Evolutionary conservation across 30 jellyfish, hydroid and myxozoan species (phyloP).

Genomic region (Haliclystus octoradiatus): DNA sequence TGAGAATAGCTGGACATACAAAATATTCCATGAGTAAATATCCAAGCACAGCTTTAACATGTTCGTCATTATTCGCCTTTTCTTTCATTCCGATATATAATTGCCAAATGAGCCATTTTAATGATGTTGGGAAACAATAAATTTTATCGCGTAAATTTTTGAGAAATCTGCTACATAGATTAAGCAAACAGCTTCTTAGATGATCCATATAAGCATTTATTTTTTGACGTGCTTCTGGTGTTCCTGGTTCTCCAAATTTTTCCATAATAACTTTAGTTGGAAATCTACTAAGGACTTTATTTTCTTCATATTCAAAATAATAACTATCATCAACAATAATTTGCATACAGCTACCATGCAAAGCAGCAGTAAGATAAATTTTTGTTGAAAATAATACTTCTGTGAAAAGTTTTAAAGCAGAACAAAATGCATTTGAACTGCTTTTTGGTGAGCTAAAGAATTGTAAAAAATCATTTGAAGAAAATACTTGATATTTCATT

Average conservation of each 20-base stretch:
- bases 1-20: slow-evolving; percentile 85
- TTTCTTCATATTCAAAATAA: slow-evolving; percentile 58
- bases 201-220: slow-evolving; percentile 43
- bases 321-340: slow-evolving; percentile 76
- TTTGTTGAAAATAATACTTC: slow-evolving; percentile 69
- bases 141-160: slow-evolving; percentile 65
- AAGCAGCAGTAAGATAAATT: slow-evolving; percentile 88
- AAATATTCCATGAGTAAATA: slow-evolving; percentile 64
- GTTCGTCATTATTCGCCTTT: slow-evolving; percentile 37
- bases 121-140: slow-evolving; percentile 74
- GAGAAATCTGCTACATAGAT: slow-evolving; percentile 52
- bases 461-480: slow-evolving; percentile 38
- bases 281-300: slow-evolving; percentile 44
- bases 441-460: slow-evolving; percentile 77
- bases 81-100: slow-evolving; percentile 17
- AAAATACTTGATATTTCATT: slow-evolving; percentile 45
- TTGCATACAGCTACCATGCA: slow-evolving; percentile 92
- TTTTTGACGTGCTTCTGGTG: slow-evolving; percentile 47
- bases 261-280: slow-evolving; percentile 62
- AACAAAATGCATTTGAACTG: slow-evolving; percentile 45
- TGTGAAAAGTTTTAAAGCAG: slow-evolving; percentile 47
- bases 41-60: slow-evolving; percentile 74
- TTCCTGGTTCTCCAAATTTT: slow-evolving; percentile 89
- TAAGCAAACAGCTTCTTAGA: slow-evolving; percentile 27
- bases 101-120: slow-evolving; percentile 65